Evolutionary conservation across 2,888 invertebrate genomes (phyloP), one percentile per base, ranked within the genome.

Genomic region (Doris montereyensis): DNA sequence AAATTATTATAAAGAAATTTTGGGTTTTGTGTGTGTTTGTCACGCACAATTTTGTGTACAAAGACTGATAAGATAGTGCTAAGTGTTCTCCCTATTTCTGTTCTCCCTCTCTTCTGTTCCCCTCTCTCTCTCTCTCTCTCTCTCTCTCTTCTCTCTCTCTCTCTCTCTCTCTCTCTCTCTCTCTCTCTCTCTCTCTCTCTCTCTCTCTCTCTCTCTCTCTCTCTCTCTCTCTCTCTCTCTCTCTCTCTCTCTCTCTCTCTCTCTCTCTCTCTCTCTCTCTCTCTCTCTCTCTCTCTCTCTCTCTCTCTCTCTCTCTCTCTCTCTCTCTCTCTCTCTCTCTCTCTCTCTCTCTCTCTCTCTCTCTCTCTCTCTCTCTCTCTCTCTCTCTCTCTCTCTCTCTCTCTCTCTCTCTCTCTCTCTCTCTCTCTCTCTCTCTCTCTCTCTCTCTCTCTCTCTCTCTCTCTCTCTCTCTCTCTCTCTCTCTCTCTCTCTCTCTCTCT

Each of bases 211-310:
- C n/a, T n/a, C n/a, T n/a, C n/a, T n/a, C n/a, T n/a, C n/a, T n/a
- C n/a, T n/a, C n/a, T n/a, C n/a, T n/a, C n/a, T n/a, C n/a, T n/a
- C n/a, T n/a, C n/a, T n/a, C 30, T 5, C 41, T 62, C 5, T 79
- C 79, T 13, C 79, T 76, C 21, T 71, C 62, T 0, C 76, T 32
- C 8, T 76, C 76, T 41, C 70, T 79, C 76, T 76, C 79, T 34
- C 79, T 76, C 0, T 76, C 76, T 52, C 62, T 5, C 62, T 5
- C 62, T 5, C 62, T 21, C 62, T 21, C 62, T 21, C 62, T 21
- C 62, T 21, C 62, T 21, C 62, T 21, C 62, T 62, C 24, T 62
- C 24, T 62, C 24, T 62, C 26, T 68, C 21, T 68, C 21, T 68
- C 3, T 30, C 3, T 68, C 32, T 68, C 32, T 70, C 32, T 70